These are phyloP conservation scores for Poliocrania exsul DNA, from an alignment of 2,797 vertebrate species.

Conservation along the genomic window DNA sequence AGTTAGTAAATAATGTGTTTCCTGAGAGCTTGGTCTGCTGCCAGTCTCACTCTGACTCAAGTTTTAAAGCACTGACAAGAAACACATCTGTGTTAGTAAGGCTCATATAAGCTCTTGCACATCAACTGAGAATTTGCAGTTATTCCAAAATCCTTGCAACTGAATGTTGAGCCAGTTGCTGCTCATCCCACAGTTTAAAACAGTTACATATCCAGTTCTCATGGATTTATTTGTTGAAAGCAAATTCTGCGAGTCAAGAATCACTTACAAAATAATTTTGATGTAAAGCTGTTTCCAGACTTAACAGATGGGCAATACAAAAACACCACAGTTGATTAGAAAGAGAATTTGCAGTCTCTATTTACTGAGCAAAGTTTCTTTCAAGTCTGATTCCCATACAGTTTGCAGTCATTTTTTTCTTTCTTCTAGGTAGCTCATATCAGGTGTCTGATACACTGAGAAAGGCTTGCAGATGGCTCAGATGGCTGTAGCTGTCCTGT, in stretches of 20 bases:
- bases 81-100: not conserved
- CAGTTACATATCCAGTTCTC: not conserved
- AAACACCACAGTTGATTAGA: not conserved
- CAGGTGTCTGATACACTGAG: not conserved
- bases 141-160: not conserved
- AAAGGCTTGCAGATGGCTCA: not conserved
- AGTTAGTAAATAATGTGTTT: not conserved
- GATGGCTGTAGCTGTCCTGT: not conserved
- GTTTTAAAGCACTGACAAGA: not conserved
- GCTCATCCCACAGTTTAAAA: not conserved
- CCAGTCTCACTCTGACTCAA: not conserved
- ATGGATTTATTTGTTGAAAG: not conserved
- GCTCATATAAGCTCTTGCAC: not conserved
- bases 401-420: not conserved
- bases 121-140: not conserved
- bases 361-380: not conserved
- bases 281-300: not conserved
- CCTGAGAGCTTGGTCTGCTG: not conserved
- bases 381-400: not conserved
- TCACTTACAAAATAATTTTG: not conserved
- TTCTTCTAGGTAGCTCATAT: rapidly evolving
- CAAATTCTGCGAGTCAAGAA: not conserved
- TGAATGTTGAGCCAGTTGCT: not conserved
- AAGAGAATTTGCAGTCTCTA: not conserved
- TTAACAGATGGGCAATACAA: not conserved